Base-by-base conservation (phyloP, 2,888 invertebrate species). In the Polydrusus cervinus region DNA sequence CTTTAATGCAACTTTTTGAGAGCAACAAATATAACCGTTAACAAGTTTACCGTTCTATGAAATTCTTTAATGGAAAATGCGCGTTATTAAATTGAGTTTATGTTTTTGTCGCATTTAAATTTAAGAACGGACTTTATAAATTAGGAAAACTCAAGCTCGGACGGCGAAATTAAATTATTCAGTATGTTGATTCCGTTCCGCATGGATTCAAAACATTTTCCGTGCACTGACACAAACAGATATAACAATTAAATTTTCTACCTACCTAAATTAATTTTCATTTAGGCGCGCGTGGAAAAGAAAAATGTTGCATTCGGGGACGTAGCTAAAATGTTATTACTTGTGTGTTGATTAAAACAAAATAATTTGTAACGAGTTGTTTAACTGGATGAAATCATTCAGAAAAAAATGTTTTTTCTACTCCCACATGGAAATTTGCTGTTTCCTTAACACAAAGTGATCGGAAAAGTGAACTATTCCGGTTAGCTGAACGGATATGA, bases 141-240 rank as follows among this genome's bases (percentile, higher is more conserved):
- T 45, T 64, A 30, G 64, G 49, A 64, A 30, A 45, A 49, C 49
- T 47, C 64, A 16, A 16, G 3, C n/a, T 34, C 49, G 49, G 30
- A 34, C 20, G n/a, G 30, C 49, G 47, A 49, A 64, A 64, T 64
- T 64, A 64, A 64, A 66, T 66, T 66, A 66, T 66, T 66, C 66
- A 51, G 66, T 66, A 47, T 66, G 34, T 38, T 51, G 51, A 51
- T 51, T 66, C 40, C 49, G 66, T 66, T 66, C 40, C 38, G 13
- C 66, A 66, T 18, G 51, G 66, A 38, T 53, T 53, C 51, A 38
- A 66, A 66, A 53, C 53, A 13, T 66, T 66, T 51, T 25, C 16
- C 38, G 57, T 16, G 57, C 38, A 53, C 53, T 53, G 53, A 60
- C 57, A 60, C 16, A 38, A 38, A 38, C 57, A 38, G 57, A 38